Percentiles rank a stretch among this genome's conserved stretches.
These are phyloP conservation scores for Plecturocebus donacophilus DNA, from an alignment of 2,113 vertebrate genomes.

Conservation along the genomic window DNA sequence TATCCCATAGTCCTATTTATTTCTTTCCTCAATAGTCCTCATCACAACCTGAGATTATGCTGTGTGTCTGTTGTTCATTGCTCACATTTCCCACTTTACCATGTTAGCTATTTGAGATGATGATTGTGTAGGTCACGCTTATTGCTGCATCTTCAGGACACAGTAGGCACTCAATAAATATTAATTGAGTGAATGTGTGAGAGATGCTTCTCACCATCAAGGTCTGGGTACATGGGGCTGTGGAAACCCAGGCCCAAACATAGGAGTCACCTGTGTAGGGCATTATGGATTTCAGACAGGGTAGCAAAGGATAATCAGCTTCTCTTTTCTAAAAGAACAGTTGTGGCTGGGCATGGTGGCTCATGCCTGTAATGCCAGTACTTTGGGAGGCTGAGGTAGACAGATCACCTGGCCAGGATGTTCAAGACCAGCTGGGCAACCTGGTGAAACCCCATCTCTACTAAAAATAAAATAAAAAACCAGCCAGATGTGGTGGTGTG, in stretches of 20 bases:
- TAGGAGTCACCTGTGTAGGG: background rate
- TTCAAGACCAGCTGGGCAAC: too few relatives aligned
- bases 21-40: background rate
- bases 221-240: background rate
- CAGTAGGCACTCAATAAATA: background rate
- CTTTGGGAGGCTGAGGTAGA: too few relatives aligned
- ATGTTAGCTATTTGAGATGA: background rate
- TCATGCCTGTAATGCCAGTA: too few relatives aligned
- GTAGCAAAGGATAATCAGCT: background rate
- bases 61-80: background rate
- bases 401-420: too few relatives aligned
- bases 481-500: too few relatives aligned
- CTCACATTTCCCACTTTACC: background rate
- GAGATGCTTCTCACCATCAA: background rate
- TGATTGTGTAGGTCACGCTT: background rate
- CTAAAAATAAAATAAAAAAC: too few relatives aligned
- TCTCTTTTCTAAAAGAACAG: background rate
- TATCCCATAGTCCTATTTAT: background rate
- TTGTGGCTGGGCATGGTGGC: too few relatives aligned
- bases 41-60: background rate
- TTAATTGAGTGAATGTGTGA: background rate
- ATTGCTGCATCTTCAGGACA: background rate
- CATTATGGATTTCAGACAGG: background rate
- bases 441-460: too few relatives aligned
- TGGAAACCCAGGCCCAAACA: background rate